These are phyloP conservation scores for Ceratoteleas bidentatus DNA, from an alignment of 1,140 invertebrate genomes.

Conservation along the genomic window DNA sequence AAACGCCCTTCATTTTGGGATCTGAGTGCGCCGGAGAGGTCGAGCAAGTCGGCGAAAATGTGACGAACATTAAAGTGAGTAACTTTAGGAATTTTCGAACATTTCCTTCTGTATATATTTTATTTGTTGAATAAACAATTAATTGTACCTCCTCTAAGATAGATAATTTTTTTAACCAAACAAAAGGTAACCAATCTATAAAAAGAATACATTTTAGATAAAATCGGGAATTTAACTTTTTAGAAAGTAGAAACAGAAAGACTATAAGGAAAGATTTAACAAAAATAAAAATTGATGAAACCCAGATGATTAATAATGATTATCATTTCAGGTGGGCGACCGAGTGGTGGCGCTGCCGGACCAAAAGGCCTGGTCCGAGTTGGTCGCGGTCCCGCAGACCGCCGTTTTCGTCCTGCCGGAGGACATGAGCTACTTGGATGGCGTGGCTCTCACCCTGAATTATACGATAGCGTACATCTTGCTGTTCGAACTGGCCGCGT, in stretches of 20 bases:
- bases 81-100: no score
- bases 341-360: slow-evolving; percentile 92
- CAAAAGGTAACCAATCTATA: no score
- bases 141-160: no score
- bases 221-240: no score
- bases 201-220: no score
- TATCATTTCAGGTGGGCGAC: slow-evolving; percentile 87
- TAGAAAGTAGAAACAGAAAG: no score
- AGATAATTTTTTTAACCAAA: no score
- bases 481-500: slow-evolving; percentile 90
- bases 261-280: no score
- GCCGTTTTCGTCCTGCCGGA: slow-evolving; percentile 90
- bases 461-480: slow-evolving; percentile 93
- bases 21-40: slow-evolving; percentile 94
- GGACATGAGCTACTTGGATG: slow-evolving; percentile 89
- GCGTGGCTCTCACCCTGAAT: slow-evolving; percentile 91
- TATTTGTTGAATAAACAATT: no score
- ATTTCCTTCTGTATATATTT: no score
- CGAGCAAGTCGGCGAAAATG: slow-evolving; percentile 89
- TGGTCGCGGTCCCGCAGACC: slow-evolving; percentile 88
- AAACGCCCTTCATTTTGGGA: slow-evolving; percentile 93
- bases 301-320: slow-evolving; percentile 37
- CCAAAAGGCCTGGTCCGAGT: slow-evolving; percentile 92
- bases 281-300: no score
- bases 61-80: slow-evolving; percentile 90